Percentiles rank a stretch among this genome's conserved stretches.
Conservation (phyloP, 2,797 vertebrate species). For the Rhinella marina region DNA sequence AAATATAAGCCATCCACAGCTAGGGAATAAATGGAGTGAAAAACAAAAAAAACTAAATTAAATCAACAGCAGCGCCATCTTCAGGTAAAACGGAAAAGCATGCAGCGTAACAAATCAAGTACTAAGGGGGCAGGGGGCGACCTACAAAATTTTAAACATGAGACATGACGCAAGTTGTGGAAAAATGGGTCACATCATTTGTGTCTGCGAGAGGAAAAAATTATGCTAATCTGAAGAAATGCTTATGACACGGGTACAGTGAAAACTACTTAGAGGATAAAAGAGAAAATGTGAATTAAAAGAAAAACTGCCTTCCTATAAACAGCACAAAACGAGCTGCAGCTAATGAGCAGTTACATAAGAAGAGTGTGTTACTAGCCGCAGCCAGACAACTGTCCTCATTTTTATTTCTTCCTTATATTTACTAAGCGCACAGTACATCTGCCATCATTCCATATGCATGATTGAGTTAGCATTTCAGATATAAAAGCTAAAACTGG, state of each 20-base stretch:
- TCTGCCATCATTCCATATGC: background rate
- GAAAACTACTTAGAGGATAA: conserved; percentile 40
- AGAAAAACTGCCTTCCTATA: background rate
- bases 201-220: conserved; percentile 29
- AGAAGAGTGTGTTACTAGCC: too few relatives aligned
- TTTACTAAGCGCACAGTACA: background rate
- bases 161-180: conserved; percentile 46
- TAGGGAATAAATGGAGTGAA: background rate
- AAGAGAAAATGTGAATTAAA: conserved; percentile 12
- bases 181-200: conserved; percentile 46
- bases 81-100: background rate
- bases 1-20: background rate
- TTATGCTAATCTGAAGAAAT: conserved; percentile 42
- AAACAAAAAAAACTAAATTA: background rate
- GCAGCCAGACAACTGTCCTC: background rate
- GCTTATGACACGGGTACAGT: conserved; percentile 29
- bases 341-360: background rate
- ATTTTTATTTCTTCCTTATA: background rate
- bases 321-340: background rate
- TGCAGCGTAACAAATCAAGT: background rate
- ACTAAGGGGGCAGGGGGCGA: conserved; percentile 19
- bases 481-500: background rate
- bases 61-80: conserved; percentile 23
- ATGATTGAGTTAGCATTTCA: background rate
- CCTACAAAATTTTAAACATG: conserved; percentile 46